These are phyloP conservation scores for Spea multiplicata DNA, from an alignment of 2,113 vertebrate genomes.

Conservation along the genomic window DNA sequence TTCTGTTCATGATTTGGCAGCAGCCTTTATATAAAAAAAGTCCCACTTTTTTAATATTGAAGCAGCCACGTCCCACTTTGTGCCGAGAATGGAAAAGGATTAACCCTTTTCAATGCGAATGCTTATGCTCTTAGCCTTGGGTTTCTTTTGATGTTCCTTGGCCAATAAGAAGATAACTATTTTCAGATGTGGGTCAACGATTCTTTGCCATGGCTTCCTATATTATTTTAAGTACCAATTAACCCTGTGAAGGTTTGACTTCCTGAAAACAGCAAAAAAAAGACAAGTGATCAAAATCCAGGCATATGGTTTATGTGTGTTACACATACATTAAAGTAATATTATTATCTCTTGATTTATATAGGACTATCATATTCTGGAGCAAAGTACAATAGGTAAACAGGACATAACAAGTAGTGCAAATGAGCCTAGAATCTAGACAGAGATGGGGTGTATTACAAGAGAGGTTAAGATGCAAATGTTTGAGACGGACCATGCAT, in stretches of 20 bases:
- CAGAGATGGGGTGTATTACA: too few relatives aligned
- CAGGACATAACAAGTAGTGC: too few relatives aligned
- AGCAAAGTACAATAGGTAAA: too few relatives aligned
- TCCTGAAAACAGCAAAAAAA: not conserved
- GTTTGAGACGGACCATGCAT: too few relatives aligned
- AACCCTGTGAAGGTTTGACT: not conserved
- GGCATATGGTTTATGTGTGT: not conserved
- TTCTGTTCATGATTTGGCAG: constrained; percentile 4
- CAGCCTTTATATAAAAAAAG: not conserved
- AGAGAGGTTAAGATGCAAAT: too few relatives aligned
- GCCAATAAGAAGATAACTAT: not conserved
- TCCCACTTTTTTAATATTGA: not conserved
- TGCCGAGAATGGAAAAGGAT: not conserved
- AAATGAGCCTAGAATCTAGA: too few relatives aligned
- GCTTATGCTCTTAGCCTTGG: not conserved
- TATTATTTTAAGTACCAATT: not conserved
- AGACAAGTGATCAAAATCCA: not conserved
- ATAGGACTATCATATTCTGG: too few relatives aligned
- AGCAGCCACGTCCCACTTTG: not conserved
- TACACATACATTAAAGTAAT: not conserved
- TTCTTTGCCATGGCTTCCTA: not conserved
- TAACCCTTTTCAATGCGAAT: not conserved
- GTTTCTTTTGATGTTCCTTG: constrained; percentile 3
- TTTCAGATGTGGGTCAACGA: constrained; percentile 2
- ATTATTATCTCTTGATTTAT: too few relatives aligned